These are phyloP conservation scores for Steinernema carpocapsae DNA, from an alignment of 2,888 invertebrate genomes.

Conservation along the genomic window DNA sequence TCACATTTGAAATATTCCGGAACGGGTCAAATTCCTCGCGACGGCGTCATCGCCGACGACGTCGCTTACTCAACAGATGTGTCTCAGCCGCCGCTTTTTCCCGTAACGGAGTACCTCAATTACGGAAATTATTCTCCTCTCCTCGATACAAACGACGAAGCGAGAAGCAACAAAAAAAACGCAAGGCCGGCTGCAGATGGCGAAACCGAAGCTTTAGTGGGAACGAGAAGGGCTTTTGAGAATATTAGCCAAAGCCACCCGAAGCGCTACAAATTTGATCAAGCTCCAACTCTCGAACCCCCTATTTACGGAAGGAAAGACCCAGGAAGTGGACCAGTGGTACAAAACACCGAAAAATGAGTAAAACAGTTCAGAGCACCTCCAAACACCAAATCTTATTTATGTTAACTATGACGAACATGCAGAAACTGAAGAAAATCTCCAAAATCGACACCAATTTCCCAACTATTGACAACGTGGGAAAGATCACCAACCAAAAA, in stretches of 20 bases:
- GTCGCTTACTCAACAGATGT: background rate
- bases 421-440: too few species aligned
- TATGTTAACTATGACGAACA: too few species aligned
- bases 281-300: background rate
- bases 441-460: too few species aligned
- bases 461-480: too few species aligned
- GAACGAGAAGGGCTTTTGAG: conserved; percentile 25
- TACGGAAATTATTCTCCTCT: conserved; percentile 26
- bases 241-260: conserved; percentile 23
- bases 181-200: background rate
- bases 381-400: too few species aligned
- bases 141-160: background rate
- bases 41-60: background rate
- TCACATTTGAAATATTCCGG: background rate
- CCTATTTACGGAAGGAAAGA: background rate
- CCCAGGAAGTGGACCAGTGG: too few species aligned
- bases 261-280: conserved; percentile 35
- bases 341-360: background rate
- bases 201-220: background rate
- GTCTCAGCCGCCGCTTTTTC: background rate
- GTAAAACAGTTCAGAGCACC: too few species aligned
- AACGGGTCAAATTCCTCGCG: background rate
- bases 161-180: background rate
- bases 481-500: background rate
- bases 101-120: conserved; percentile 4